Percentiles rank a stretch among this genome's conserved stretches.
Conservation (phyloP, 2,888 invertebrate genomes). For the Salticus scenicus region DNA sequence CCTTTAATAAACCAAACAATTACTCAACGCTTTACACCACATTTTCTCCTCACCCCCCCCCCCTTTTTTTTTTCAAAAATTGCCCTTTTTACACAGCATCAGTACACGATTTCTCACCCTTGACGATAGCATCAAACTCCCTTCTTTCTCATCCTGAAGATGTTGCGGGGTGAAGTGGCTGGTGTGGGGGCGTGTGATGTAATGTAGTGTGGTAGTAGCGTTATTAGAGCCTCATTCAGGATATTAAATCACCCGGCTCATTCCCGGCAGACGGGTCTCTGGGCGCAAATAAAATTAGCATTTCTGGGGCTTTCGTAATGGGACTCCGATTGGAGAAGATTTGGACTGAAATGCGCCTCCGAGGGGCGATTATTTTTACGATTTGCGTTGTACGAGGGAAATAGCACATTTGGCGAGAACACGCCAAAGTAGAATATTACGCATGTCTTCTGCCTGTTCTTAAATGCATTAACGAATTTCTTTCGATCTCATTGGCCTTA, state of each 20-base stretch:
- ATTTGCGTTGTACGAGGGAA: not conserved
- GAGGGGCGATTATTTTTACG: constrained; percentile 58
- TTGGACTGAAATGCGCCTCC: constrained; percentile 59
- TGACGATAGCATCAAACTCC: not conserved
- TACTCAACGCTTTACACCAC: no score
- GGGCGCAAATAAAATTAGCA: constrained; percentile 69
- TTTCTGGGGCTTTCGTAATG: constrained; percentile 61
- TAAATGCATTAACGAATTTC: no score
- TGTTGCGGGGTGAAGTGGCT: not conserved
- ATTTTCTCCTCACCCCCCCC: no score
- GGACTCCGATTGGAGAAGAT: constrained; percentile 62
- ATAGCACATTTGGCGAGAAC: constrained; percentile 22
- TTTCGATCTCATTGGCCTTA: no score
- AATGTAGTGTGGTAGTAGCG: constrained; percentile 8
- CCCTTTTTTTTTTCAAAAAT: no score
- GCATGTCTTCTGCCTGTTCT: no score
- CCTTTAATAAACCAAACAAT: no score
- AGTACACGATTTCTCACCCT: not conserved
- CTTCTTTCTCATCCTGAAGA: not conserved
- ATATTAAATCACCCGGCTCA: constrained; percentile 65
- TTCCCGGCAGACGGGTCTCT: constrained; percentile 64
- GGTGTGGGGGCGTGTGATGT: constrained; percentile 1
- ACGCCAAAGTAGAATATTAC: no score
- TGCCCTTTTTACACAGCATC: not conserved
- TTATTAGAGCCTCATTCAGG: constrained; percentile 63